Base-by-base conservation (phyloP, 2,797 vertebrate genomes). In the Chaenodraco wilsoni region DNA sequence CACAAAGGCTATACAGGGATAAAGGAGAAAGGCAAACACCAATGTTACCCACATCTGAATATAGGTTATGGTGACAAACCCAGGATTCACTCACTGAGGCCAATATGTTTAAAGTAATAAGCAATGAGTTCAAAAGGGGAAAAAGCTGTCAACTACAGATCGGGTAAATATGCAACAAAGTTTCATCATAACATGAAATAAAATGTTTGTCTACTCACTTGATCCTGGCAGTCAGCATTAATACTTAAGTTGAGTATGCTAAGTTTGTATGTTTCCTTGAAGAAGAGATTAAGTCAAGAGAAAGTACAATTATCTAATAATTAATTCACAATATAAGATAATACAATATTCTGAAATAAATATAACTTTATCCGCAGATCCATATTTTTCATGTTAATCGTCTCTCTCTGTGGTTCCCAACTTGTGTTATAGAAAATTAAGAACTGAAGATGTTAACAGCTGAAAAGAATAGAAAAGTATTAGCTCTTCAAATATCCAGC, bases 31-130 rank as follows among this genome's bases (percentile, higher is more conserved):
- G 33, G 33, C 67, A 50, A 31, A 41, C 5, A n/a, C 11, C 40
- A 21, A 52, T 64, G 40, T 71, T 78, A 76, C 72, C 60, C 41
- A 45, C 33, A 64, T 6, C 15, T 66, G 55, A 59, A 86, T 44
- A 37, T 65, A 62, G 78, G 71, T 80, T 73, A 79, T n/a, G 5
- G 56, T 54, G 41, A 58, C 58, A 54, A 41, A 55, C 1, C 7
- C 46, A 45, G 17, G 43, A 51, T 63, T 77, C 31, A 19, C 31
- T 40, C 46, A 74, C 3, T 19, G 12, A 49, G 9, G 50, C 2
- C 44, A 61, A 55, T 58, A 21, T 65, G n/a, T 6, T 40, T 67
- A 5, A 54, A 60, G 41, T 58, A 65, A 52, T 56, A 74, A 70
- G 23, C 1, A 60, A n/a, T 51, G 40, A 63, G 51, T 27, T 50